A percentile compares a stretch with the other conserved stretches of the same genome.
Evolutionary conservation across 2,888 invertebrate genomes (phyloP).

Genomic region (Dryococelus australis): DNA sequence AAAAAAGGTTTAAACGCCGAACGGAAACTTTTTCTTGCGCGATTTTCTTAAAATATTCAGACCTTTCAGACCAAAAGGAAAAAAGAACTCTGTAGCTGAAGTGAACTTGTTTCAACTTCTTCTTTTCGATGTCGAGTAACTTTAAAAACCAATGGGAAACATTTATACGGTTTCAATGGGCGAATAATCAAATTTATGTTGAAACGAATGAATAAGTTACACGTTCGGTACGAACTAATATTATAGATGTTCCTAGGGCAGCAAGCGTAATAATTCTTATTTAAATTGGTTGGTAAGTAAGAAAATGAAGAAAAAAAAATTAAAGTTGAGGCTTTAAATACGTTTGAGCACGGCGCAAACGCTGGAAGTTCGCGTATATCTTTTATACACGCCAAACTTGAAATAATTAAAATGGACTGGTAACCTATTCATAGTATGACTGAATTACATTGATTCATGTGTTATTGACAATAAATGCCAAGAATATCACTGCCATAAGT

Average conservation of each 20-base stretch:
- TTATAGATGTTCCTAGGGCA: neutral
- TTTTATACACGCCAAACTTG: no score
- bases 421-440: no score
- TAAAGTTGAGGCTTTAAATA: no score
- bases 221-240: neutral
- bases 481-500: no score
- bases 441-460: no score
- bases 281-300: neutral
- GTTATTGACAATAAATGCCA: no score
- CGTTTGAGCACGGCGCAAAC: no score
- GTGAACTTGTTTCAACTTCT: neutral
- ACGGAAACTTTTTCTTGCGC: neutral
- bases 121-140: neutral
- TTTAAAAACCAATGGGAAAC: neutral
- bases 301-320: no score
- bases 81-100: neutral
- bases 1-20: neutral
- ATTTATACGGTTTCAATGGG: neutral
- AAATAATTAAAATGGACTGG: no score
- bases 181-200: neutral
- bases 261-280: neutral
- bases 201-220: neutral
- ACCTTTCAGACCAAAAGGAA: neutral
- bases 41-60: constrained; percentile 16
- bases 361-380: no score